phyloP scores from a whole-genome alignment of 2,888 invertebrate species.

The Aporophyla lueneburgensis region DNA sequence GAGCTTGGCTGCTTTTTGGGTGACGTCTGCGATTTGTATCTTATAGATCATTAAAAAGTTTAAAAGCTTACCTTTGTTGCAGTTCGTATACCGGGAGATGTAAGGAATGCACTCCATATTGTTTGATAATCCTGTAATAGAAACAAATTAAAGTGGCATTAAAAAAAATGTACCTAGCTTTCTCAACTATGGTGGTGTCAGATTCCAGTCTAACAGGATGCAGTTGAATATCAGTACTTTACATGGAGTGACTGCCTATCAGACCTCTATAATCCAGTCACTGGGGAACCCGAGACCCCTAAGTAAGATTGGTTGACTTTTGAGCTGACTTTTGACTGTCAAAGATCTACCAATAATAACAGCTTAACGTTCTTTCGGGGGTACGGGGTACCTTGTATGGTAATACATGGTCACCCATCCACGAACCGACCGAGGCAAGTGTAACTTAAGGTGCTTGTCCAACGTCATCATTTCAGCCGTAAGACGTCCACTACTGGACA shows the following conservation, averaged over 20 bases:
- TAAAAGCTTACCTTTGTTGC: constrained; percentile 77
- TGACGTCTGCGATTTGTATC: no score
- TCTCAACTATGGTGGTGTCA: background rate
- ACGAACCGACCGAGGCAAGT: no score
- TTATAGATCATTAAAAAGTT: background rate
- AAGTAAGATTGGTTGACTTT: background rate
- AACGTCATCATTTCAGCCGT: no score
- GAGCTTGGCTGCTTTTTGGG: no score
- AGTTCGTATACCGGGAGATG: constrained; percentile 79
- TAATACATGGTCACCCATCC: no score
- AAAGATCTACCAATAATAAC: no score
- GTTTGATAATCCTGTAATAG: constrained; percentile 64
- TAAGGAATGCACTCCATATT: constrained; percentile 79
- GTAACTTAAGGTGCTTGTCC: no score
- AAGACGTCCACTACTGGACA: no score
- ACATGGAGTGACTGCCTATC: background rate
- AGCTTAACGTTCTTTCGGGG: no score
- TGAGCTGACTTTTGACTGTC: background rate
- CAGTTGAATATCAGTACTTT: background rate
- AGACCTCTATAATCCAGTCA: no score
- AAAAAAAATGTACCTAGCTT: background rate
- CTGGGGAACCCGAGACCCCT: background rate
- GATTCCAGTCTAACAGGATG: background rate
- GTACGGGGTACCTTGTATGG: no score
- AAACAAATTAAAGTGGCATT: constrained; percentile 43